Evolutionary conservation across 2,888 invertebrate genomes (phyloP).

Genomic region (Eupithecia subfuscata): DNA sequence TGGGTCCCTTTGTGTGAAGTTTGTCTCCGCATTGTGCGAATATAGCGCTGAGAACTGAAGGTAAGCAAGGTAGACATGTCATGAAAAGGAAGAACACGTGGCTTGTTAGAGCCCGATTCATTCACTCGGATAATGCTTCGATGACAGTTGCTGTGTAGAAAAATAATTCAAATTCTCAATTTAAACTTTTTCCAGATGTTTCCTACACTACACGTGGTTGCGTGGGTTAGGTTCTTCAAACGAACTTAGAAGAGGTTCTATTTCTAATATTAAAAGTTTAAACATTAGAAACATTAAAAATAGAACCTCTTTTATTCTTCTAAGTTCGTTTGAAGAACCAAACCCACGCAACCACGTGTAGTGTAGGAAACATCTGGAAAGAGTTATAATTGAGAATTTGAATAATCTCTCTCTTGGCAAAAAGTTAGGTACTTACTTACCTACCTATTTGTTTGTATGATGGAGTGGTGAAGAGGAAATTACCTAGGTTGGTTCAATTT

Average conservation of each 20-base stretch:
- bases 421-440: background rate
- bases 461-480: background rate
- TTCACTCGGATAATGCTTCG: background rate
- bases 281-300: too few relatives aligned
- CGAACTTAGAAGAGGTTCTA: background rate
- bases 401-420: background rate
- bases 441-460: background rate
- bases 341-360: background rate
- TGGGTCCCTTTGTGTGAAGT: conserved; percentile 30
- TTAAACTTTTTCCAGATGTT: background rate
- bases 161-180: background rate
- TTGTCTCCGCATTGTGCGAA: conserved; percentile 22
- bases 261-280: background rate
- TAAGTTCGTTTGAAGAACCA: background rate
- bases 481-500: too few relatives aligned
- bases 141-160: background rate
- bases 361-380: background rate
- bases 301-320: too few relatives aligned
- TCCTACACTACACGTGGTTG: background rate
- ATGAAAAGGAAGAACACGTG: conserved; percentile 12
- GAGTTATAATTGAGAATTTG: background rate
- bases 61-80: conserved; percentile 1
- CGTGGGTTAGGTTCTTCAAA: background rate
- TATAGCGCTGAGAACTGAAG: background rate
- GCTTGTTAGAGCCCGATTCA: conserved; percentile 2